Conservation (phyloP, 2,797 vertebrate species). For the Setipinna tenuifilis region DNA sequence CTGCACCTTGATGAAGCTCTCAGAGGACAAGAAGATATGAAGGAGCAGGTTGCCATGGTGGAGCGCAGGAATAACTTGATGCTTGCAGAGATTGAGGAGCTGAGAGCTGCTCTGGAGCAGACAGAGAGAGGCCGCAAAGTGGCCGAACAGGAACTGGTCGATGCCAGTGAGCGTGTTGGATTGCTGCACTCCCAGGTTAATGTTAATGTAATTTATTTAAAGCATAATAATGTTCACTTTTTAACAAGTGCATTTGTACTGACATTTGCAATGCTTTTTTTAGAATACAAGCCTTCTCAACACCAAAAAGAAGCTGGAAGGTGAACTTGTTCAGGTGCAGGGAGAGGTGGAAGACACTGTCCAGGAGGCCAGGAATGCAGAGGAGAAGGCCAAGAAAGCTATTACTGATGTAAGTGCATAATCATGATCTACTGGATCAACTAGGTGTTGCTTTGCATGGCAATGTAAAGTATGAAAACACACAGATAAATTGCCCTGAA, state of each 20-base stretch:
- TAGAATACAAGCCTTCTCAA: not conserved
- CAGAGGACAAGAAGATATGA: constrained; percentile 8
- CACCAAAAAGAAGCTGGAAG: not conserved
- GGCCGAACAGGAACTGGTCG: not conserved
- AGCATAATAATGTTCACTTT: too few species aligned
- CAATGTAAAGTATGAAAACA: too few species aligned
- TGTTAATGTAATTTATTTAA: too few species aligned
- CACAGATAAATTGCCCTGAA: too few species aligned
- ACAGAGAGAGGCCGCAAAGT: constrained; percentile 15
- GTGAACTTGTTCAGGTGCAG: not conserved
- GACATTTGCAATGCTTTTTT: not conserved
- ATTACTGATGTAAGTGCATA: constrained; percentile 82
- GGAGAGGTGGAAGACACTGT: not conserved
- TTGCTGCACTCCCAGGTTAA: constrained; percentile 3
- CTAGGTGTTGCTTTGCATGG: too few species aligned
- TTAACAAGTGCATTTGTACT: too few species aligned
- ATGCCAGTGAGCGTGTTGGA: constrained; percentile 19
- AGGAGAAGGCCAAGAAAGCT: constrained; percentile 91
- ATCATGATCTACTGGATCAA: constrained; percentile 37
- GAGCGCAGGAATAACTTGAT: constrained; percentile 17
- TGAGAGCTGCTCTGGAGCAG: not conserved
- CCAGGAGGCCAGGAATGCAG: constrained; percentile 46
- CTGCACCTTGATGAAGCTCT: constrained; percentile 14
- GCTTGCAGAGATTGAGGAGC: constrained; percentile 1
- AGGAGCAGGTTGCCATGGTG: constrained; percentile 14